phyloP scores from a whole-genome alignment of 2,113 vertebrate species.

The Ophthalmolycus amberensis region DNA sequence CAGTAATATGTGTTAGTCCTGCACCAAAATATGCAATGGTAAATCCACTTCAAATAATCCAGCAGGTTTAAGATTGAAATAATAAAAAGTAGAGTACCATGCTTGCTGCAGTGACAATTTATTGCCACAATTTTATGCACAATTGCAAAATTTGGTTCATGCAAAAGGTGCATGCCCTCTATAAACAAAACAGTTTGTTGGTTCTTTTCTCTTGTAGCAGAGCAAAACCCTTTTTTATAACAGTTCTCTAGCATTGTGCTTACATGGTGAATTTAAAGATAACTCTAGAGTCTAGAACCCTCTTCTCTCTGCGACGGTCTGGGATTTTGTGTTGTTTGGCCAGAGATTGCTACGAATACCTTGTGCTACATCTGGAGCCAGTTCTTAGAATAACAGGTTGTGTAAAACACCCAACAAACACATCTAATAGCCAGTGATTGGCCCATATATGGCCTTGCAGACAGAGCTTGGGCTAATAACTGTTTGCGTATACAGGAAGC shows the following conservation, averaged over 20 bases:
- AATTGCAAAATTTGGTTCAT: background rate
- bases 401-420: constrained; percentile 39
- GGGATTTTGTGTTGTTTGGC: constrained; percentile 27
- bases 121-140: background rate
- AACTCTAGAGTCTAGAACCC: background rate
- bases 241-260: background rate
- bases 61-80: background rate
- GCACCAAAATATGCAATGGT: background rate
- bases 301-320: background rate
- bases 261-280: background rate
- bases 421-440: background rate
- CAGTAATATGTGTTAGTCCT: background rate
- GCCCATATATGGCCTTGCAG: constrained; percentile 19
- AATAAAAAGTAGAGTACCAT: background rate
- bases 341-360: constrained; percentile 16
- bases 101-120: background rate
- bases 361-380: constrained; percentile 47
- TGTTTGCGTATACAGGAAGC: constrained; percentile 10
- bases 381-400: constrained; percentile 33
- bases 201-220: background rate
- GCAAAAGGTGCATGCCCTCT: background rate
- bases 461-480: background rate
- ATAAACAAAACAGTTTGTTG: background rate
- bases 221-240: background rate
- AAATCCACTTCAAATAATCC: background rate